A percentile compares a stretch with the other conserved stretches of the same genome.
phyloP scores from a whole-genome alignment of 2,797 vertebrate genomes.

The Lophotriccus pileatus region DNA sequence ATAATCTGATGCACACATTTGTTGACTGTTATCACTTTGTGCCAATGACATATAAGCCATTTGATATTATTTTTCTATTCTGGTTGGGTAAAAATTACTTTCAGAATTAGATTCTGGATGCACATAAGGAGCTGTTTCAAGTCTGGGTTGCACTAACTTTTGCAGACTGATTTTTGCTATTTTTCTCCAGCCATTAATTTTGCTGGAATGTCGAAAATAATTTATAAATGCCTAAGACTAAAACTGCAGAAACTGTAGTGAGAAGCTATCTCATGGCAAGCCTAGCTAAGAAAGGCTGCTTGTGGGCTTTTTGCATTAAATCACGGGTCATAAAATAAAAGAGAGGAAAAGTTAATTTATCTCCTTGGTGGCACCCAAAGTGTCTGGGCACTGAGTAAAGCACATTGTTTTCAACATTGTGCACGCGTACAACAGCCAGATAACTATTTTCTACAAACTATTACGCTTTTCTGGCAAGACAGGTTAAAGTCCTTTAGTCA shows the following conservation, averaged over 20 bases:
- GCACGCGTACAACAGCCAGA: not conserved
- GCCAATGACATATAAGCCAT: not conserved
- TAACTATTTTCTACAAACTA: not conserved
- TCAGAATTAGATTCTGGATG: not conserved
- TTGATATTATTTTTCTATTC: not conserved
- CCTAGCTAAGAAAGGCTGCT: not conserved
- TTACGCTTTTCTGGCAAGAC: not conserved
- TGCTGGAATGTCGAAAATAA: not conserved
- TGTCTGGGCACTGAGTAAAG: not conserved
- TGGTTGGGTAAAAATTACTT: not conserved
- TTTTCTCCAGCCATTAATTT: not conserved
- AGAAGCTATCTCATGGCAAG: not conserved
- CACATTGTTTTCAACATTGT: not conserved
- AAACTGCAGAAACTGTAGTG: not conserved
- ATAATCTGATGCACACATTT: not conserved
- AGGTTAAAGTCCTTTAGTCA: not conserved
- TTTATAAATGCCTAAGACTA: not conserved
- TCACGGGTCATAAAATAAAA: not conserved
- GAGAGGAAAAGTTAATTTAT: not conserved
- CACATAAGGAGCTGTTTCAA: not conserved
- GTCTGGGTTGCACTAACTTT: not conserved
- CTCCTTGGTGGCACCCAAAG: not conserved
- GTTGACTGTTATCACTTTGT: not conserved
- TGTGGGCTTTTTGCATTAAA: not conserved
- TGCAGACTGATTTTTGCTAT: not conserved